Percentiles rank a stretch among this genome's conserved stretches.
Conservation (phyloP, 2,888 invertebrate species). For the Cosmopolites sordidus region DNA sequence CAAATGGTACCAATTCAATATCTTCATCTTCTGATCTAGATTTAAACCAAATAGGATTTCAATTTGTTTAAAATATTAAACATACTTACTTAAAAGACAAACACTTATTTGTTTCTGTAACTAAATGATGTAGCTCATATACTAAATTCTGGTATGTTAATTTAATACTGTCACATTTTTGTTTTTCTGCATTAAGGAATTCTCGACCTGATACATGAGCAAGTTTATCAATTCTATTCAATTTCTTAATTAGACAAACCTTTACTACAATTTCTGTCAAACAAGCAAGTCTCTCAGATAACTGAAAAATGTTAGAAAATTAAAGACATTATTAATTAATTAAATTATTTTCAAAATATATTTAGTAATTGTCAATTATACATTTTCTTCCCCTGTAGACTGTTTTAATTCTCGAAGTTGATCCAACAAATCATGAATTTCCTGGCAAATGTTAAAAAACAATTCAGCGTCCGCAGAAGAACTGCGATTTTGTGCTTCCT, state of each 20-base stretch:
- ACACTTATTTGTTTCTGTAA: slow-evolving; percentile 92
- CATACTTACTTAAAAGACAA: slow-evolving; percentile 77
- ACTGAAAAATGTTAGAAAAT: background rate
- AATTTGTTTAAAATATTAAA: background rate
- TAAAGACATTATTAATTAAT: background rate
- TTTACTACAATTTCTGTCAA: slow-evolving; percentile 70
- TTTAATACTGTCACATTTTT: slow-evolving; percentile 84
- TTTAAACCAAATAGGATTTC: slow-evolving; percentile 1
- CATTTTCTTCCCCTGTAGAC: slow-evolving; percentile 16
- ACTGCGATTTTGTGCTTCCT: slow-evolving; percentile 63
- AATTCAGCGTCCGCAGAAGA: slow-evolving; percentile 64
- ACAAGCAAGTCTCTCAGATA: slow-evolving; percentile 57
- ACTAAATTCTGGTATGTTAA: slow-evolving; percentile 87
- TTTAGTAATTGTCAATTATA: background rate
- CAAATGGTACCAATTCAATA: slow-evolving; percentile 79
- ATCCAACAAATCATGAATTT: slow-evolving; percentile 63
- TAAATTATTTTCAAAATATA: no score
- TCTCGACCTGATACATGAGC: slow-evolving; percentile 79
- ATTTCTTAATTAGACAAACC: slow-evolving; percentile 80
- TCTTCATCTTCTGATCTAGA: slow-evolving; percentile 85
- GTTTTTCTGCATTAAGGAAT: slow-evolving; percentile 75
- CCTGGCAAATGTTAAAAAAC: slow-evolving; percentile 66
- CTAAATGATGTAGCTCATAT: slow-evolving; percentile 90
- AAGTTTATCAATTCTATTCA: slow-evolving; percentile 87
- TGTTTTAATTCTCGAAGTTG: slow-evolving; percentile 65